These are phyloP conservation scores for Girardia tigrina DNA, from an alignment of 2,888 invertebrate species.

Conservation along the genomic window DNA sequence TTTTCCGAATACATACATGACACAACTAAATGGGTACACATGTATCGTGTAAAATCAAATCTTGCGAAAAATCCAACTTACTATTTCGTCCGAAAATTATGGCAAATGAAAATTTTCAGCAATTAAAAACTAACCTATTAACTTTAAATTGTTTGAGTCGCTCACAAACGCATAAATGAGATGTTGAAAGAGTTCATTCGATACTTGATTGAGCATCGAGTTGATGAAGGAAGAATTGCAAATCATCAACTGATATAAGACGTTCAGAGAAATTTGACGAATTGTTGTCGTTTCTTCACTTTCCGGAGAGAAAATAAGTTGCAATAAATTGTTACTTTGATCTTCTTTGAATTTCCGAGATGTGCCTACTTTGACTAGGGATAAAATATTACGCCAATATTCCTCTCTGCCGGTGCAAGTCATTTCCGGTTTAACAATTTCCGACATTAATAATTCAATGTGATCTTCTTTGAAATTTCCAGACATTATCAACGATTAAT, in stretches of 20 bases:
- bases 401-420: constrained; percentile 9
- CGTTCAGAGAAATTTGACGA: neutral
- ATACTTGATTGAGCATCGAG: neutral
- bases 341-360: constrained; percentile 17
- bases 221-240: neutral
- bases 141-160: neutral
- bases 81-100: too few relatives aligned
- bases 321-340: neutral
- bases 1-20: too few relatives aligned
- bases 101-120: too few relatives aligned
- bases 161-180: neutral
- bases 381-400: constrained; percentile 19
- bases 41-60: too few relatives aligned
- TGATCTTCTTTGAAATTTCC: constrained; percentile 20
- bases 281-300: neutral
- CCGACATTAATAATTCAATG: neutral
- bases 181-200: constrained; percentile 5
- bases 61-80: too few relatives aligned
- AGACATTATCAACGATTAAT: too few relatives aligned
- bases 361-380: neutral
- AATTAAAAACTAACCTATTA: too few relatives aligned
- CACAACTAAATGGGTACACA: too few relatives aligned
- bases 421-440: neutral
- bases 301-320: neutral
- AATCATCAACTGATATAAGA: neutral